A percentile compares a stretch with the other conserved stretches of the same genome.
Conservation (phyloP, 2,888 invertebrate species). For the Stenurella melanura region DNA sequence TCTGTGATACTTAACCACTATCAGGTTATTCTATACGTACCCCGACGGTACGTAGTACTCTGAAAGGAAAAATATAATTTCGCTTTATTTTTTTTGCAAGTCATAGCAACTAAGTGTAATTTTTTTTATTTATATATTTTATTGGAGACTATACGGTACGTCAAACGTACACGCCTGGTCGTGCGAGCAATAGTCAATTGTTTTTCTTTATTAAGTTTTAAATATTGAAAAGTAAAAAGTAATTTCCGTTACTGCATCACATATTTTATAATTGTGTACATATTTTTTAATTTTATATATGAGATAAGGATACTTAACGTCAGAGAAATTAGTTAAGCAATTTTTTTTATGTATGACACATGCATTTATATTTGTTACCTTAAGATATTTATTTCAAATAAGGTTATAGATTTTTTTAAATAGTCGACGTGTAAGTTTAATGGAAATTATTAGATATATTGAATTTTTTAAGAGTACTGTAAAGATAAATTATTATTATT, state of each 20-base stretch:
- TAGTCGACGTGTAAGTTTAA: constrained; percentile 22
- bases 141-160: constrained; percentile 51
- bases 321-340: constrained; percentile 29
- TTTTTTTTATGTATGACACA: constrained; percentile 50
- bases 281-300: constrained; percentile 49
- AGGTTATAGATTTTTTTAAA: constrained; percentile 45
- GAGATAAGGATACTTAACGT: constrained; percentile 25
- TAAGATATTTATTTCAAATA: constrained; percentile 65
- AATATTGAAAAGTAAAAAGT: constrained; percentile 16
- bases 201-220: constrained; percentile 50
- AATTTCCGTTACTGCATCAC: constrained; percentile 42
- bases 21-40: constrained; percentile 57
- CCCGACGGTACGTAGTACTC: constrained; percentile 47
- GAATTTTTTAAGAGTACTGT: constrained; percentile 51
- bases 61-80: constrained; percentile 55
- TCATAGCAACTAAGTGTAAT: constrained; percentile 58
- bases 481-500: constrained; percentile 50
- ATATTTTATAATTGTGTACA: constrained; percentile 52
- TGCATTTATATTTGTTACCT: constrained; percentile 69
- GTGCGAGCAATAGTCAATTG: constrained; percentile 54
- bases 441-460: constrained; percentile 47
- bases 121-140: constrained; percentile 57
- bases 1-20: constrained; percentile 68
- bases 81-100: constrained; percentile 58
- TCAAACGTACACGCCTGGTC: constrained; percentile 45